Evolutionary conservation across 2,113 vertebrate species (phyloP), one percentile per base, ranked within the genome.

Genomic region (Eulacestoma nigropectus): DNA sequence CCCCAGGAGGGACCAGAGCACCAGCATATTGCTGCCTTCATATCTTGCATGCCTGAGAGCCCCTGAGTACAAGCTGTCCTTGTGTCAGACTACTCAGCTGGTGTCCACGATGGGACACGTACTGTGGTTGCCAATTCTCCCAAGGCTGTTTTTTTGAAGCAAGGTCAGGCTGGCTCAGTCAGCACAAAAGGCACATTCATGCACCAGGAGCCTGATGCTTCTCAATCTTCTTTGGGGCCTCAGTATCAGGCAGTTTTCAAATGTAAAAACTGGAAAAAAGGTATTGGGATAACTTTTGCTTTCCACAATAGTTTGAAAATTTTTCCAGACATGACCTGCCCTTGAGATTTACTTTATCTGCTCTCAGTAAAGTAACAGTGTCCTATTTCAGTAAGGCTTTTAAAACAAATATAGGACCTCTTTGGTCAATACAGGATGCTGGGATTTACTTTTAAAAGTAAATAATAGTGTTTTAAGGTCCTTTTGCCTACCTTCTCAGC

Each of bases 31-130:
- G 9, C 32, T 56, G 10, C 26, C 41, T 44, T 57, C 22, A 2
- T 13, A 19, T 39, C 27, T 39, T 39, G 6, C 7, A 1, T 39
- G 7, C 13, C 35, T 50, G 44, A 46, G 13, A 21, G 37, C 17
- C 39, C n/a, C 30, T n/a, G 22, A 41, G 25, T 22, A 46, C 20
- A 52, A 33, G 16, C 7, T 72, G 76, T 35, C 32, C 29, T 46
- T 21, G 1, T 5, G 1, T 26, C 3, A 3, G 26, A 22, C 39
- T 30, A 26, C 80, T 73, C 70, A 29, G 33, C 30, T 47, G 47
- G 14, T 82, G 33, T 26, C 22, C 39, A 2, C 0, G 0, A 49
- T 20, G 27, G 49, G 53, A 15, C 46, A 42, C 0, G 0, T 29
- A 18, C 42, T 69, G 13, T 23, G 15, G 9, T 41, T 62, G 20